Evolutionary conservation across 2,888 invertebrate genomes (phyloP), one percentile per base, ranked within the genome.

Genomic region (Agrotis ipsilon): DNA sequence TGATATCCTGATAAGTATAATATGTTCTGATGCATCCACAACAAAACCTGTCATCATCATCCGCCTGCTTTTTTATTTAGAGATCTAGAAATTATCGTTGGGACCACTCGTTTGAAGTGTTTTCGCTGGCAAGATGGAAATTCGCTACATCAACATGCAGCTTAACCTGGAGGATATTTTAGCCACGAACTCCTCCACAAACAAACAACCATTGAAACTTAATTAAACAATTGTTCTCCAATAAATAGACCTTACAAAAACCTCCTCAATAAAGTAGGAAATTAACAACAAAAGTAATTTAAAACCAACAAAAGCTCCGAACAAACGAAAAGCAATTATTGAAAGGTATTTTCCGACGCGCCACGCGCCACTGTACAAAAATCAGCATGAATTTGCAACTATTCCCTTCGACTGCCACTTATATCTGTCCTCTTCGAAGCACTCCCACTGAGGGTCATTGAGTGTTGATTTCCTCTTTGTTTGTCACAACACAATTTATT

Each of bases 401-500:
- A 67, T 78, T 62, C 54, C n/a, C 21, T 52, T n/a, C 11, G 39
- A 24, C 68, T 19, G 27, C n/a, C 67, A 51, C 74, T 67, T 62
- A 32, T 39, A 21, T 18, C 61, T 43, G 48, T 45, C 52, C 71
- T 62, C 61, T 64, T 59, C 19, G 52, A 7, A 11, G 13, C 72
- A 57, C 74, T 68, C 39, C 46, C 18, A 11, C 14, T 46, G 63
- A 80, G 73, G 52, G 65, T 60, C 68, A 39, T 70, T 51, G 54
- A 76, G 76, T 60, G 80, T 68, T 76, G 67, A 68, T 68, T 68
- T 65, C 68, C 57, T 68, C 80, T 75, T 54, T 80, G 83, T 83
- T 75, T 68, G 75, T 75, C 58, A 72, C 65, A 67, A 68, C 49
- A 59, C 51, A 62, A 69, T 80, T 72, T 76, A 69, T 72, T 67